phyloP scores from a whole-genome alignment of 2,888 invertebrate species.

The Polietes domitor region DNA sequence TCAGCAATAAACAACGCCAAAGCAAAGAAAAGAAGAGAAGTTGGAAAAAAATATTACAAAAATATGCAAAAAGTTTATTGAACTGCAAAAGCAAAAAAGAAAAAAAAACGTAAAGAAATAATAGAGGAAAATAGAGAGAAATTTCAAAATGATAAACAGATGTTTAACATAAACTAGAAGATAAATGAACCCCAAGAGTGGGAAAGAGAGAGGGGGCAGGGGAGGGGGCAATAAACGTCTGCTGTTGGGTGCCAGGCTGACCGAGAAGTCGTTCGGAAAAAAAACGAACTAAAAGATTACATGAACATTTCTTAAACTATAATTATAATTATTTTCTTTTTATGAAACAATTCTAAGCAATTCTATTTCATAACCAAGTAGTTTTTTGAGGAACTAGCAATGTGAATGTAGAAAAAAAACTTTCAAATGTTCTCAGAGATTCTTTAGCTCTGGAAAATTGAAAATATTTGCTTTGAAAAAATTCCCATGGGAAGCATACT shows the following conservation, averaged over 20 bases:
- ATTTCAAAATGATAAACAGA: conserved; percentile 40
- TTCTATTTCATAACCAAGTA: background rate
- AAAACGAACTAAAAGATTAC: background rate
- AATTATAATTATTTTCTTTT: conserved; percentile 1
- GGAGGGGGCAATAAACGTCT: background rate
- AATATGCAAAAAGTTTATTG: conserved; percentile 52
- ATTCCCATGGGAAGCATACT: background rate
- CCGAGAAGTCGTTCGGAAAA: too few relatives aligned
- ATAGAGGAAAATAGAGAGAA: conserved; percentile 5
- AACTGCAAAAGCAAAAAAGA: conserved; percentile 29
- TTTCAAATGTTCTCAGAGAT: too few relatives aligned
- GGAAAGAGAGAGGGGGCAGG: too few relatives aligned
- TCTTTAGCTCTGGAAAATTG: background rate
- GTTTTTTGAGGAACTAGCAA: background rate
- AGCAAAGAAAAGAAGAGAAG: background rate
- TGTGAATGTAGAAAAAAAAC: background rate
- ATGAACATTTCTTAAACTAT: background rate
- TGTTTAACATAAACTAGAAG: conserved; percentile 27
- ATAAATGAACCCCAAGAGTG: background rate
- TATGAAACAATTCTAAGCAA: background rate
- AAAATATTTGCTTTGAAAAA: too few relatives aligned
- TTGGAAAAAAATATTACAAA: conserved; percentile 8
- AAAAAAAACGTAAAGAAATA: conserved; percentile 11
- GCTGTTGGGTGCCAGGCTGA: background rate
- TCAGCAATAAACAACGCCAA: conserved; percentile 24